A percentile compares a stretch with the other conserved stretches of the same genome.
These are phyloP conservation scores for Slavum lentiscoides DNA, from an alignment of 2,888 invertebrate genomes.

Conservation along the genomic window DNA sequence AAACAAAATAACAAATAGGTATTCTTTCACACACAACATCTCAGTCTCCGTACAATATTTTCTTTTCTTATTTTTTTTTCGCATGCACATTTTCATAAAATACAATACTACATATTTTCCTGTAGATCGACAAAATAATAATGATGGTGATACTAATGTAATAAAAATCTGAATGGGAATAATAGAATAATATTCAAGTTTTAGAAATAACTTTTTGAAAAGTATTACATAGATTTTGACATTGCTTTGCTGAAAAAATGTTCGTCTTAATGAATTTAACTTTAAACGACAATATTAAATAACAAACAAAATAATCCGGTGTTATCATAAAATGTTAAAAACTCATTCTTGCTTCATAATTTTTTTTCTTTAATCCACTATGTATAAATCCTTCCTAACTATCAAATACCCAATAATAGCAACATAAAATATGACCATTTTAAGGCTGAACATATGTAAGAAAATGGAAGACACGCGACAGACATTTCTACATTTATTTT, in stretches of 20 bases:
- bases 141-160: neutral
- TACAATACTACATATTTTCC: conserved; percentile 26
- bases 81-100: conserved; percentile 41
- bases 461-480: conserved; percentile 22
- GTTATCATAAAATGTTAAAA: neutral
- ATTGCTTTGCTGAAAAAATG: conserved; percentile 38
- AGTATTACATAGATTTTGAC: conserved; percentile 24
- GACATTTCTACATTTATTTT: conserved; percentile 26
- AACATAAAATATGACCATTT: conserved; percentile 7
- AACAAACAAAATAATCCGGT: neutral
- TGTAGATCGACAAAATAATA: conserved; percentile 7
- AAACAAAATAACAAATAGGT: conserved; percentile 37
- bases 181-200: neutral
- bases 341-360: neutral
- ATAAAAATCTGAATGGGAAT: neutral
- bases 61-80: conserved; percentile 32
- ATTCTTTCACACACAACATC: conserved; percentile 44
- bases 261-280: neutral
- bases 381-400: conserved; percentile 5
- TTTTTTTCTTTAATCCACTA: neutral
- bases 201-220: neutral
- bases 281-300: neutral
- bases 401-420: conserved; percentile 9
- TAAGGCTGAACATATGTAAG: neutral
- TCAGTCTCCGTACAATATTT: conserved; percentile 30